Percentiles rank a stretch among this genome's conserved stretches.
These are phyloP conservation scores for Mesochorus sp. DNA, from an alignment of 2,888 invertebrate genomes.

Conservation along the genomic window DNA sequence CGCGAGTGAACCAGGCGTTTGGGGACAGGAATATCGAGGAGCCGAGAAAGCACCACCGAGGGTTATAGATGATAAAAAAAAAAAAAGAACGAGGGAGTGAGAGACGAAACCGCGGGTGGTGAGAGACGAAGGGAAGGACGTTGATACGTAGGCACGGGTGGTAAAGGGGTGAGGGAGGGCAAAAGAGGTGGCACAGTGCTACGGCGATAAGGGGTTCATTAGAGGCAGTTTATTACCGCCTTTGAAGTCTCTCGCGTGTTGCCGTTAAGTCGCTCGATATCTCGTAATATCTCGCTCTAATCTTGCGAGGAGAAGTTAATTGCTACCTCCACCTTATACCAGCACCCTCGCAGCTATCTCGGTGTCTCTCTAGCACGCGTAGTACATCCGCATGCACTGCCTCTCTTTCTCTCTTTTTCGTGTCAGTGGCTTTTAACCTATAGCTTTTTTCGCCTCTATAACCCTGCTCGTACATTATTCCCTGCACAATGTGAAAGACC, in stretches of 20 bases:
- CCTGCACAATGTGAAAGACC: slow-evolving; percentile 53
- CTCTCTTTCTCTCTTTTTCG: not conserved
- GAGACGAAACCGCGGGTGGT: slow-evolving; percentile 56
- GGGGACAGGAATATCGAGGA: slow-evolving; percentile 15
- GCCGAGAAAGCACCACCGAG: slow-evolving; percentile 22
- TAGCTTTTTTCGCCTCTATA: not conserved
- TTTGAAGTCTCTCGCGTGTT: slow-evolving; percentile 82
- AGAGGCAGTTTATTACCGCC: slow-evolving; percentile 82
- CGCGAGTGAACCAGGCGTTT: no score
- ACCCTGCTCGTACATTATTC: slow-evolving; percentile 17
- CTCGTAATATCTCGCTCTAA: slow-evolving; percentile 82
- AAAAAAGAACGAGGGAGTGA: slow-evolving; percentile 33
- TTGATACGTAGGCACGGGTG: no score
- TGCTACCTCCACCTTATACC: slow-evolving; percentile 72
- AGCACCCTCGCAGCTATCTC: slow-evolving; percentile 27
- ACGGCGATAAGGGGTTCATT: slow-evolving; percentile 82
- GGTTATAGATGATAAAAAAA: slow-evolving; percentile 46
- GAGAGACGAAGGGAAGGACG: slow-evolving; percentile 46
- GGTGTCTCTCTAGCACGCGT: slow-evolving; percentile 28
- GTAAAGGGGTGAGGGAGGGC: slow-evolving; percentile 68
- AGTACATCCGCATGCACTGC: slow-evolving; percentile 7
- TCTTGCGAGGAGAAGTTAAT: slow-evolving; percentile 82
- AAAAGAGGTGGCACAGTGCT: slow-evolving; percentile 67
- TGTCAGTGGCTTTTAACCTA: slow-evolving; percentile 65
- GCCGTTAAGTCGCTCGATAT: slow-evolving; percentile 82